Base-by-base conservation (phyloP, 2,113 vertebrate genomes). In the Podiceps cristatus region DNA sequence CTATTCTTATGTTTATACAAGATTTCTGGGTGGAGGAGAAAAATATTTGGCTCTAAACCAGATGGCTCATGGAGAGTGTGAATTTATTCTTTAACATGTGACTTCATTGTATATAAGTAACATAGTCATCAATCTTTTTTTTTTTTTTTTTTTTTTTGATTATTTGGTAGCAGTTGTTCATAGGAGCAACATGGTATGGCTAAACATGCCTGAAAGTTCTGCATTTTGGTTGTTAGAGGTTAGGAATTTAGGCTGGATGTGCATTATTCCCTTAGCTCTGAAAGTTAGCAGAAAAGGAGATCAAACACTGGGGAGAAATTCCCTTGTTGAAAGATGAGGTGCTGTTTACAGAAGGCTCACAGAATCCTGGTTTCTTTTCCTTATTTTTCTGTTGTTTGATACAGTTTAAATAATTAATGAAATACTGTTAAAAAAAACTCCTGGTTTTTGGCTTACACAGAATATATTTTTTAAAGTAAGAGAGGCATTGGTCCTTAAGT, bases 11-110 rank as follows among this genome's bases (percentile, higher is more conserved):
- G 24, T 85, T 91, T 89, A 50, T 94, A 72, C 37, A 91, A 50
- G 71, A 74, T 79, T 93, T 83, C 76, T 94, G 63, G 59, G 55
- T 90, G 75, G 82, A 92, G 88, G 19, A 92, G 75, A 74, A 77
- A 47, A 86, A 67, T 93, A 67, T 12, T 92, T 95, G 71, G 42
- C 78, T 90, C 67, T 86, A 82, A 95, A 80, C 50, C 75, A 93
- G 50, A 42, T 92, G 47, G 29, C 44, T 90, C 9, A 40, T 13
- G 28, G 29, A 63, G 67, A 67, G 19, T 27, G 25, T 86, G 53
- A 89, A 75, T 95, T 88, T 87, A 28, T 81, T 89, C n/a, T 85
- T 91, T 68, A 82, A 29, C 22, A 24, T 37, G 45, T 74, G 55
- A 69, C 68, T 69, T 77, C 23, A 55, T 22, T 7, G 11, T 72